Conservation (phyloP, 2,888 invertebrate genomes). For the Drosophila quasianomalipes region DNA sequence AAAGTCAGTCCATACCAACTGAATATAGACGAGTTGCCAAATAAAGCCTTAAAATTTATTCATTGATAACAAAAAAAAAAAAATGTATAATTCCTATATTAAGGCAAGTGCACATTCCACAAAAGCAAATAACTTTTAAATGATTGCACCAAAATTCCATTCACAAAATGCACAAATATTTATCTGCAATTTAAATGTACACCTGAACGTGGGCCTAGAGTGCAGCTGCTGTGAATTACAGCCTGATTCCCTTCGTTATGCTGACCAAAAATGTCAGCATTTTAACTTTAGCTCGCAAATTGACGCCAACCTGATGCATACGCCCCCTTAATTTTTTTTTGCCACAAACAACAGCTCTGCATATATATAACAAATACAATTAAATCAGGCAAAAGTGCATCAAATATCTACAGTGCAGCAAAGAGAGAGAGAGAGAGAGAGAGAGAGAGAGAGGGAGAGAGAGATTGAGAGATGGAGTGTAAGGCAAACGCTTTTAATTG, state of each 20-base stretch:
- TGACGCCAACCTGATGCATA: constrained; percentile 24
- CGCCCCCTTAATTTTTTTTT: constrained; percentile 18
- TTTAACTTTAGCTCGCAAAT: constrained; percentile 45
- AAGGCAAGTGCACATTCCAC: neutral
- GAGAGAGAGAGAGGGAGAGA: neutral
- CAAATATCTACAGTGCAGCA: constrained; percentile 31
- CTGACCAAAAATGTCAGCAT: constrained; percentile 48
- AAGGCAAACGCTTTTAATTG: constrained; percentile 68
- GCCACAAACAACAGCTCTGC: constrained; percentile 28
- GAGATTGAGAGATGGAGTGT: neutral
- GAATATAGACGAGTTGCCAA: neutral
- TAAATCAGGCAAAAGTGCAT: constrained; percentile 60
- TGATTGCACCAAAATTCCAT: constrained; percentile 12
- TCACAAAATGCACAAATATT: constrained; percentile 38
- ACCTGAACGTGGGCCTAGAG: constrained; percentile 34
- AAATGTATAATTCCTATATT: neutral
- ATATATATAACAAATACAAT: constrained; percentile 56
- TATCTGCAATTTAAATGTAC: constrained; percentile 55
- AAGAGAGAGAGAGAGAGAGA: neutral
- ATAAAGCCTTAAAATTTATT: neutral
- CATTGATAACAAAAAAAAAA: neutral
- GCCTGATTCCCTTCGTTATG: constrained; percentile 38
- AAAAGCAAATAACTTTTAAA: constrained; percentile 14
- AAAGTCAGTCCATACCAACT: neutral
- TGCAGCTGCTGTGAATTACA: constrained; percentile 37